Base-by-base conservation (phyloP, 2,113 vertebrate genomes). In the Terrapene triunguis region DNA sequence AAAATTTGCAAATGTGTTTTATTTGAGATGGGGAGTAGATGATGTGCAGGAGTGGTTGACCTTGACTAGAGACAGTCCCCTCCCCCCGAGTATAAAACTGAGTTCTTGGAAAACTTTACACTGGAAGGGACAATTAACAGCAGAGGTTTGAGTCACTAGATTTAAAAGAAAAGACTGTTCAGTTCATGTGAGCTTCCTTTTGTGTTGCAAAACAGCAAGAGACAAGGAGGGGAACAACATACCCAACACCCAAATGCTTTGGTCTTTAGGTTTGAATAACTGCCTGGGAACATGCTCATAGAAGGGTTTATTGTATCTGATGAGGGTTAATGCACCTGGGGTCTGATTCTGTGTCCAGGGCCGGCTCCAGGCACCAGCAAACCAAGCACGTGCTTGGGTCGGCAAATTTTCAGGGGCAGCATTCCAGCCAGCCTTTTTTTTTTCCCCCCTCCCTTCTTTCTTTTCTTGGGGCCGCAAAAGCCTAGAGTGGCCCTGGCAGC, bases 71-170 rank as follows among this genome's bases (percentile, higher is more conserved):
- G 32, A 25, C 80, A 27, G 54, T 4, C 79, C 2, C 57, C 11
- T 29, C 72, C 6, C 55, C 2, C 11, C 6, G n/a, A 38, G 10
- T 22, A 42, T 24, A 11, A 42, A 1, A 1, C 2, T 0, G 0
- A 3, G 57, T 13, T 5, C 14, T 42, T 25, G n/a, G 54, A 57
- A 48, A 19, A 1, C 57, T 35, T 35, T 69, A 42, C 84, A 57
- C 12, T 8, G 59, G 47, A 85, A 44, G 14, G 48, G 38, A 51
- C 79, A 42, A 10, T 27, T 47, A 80, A 51, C 74, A 27, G 10
- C 2, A 86, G n/a, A 79, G 50, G 84, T 79, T 62, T 82, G 84
- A 88, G 27, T 24, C 38, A 81, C 50, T 90, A 88, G 47, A 21
- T 35, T 10, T 29, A 55, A 92, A 57, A 72, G 8, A 4, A 44